A percentile compares a stretch with the other conserved stretches of the same genome.
These are phyloP conservation scores for Corella eumyota DNA, from an alignment of 23 tunicate genomes.

Conservation along the genomic window DNA sequence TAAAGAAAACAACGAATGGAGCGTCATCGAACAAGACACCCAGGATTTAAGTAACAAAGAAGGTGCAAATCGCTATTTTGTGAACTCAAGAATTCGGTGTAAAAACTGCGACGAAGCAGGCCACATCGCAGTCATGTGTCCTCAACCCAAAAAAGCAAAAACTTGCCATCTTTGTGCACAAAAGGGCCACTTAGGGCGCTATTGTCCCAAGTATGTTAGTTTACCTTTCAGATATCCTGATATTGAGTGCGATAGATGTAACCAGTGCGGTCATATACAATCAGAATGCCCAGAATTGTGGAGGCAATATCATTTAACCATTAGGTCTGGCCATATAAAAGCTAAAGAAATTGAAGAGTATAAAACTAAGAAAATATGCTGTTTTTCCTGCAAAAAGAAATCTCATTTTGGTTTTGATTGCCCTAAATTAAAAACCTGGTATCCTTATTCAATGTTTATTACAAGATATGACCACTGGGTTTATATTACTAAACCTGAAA, in stretches of 20 bases:
- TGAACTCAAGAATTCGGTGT: no score
- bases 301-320: slow-evolving; percentile 36
- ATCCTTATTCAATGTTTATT: no score
- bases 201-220: background rate
- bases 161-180: slow-evolving; percentile 23
- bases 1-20: background rate
- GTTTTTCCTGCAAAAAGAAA: no score
- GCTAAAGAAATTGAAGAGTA: no score
- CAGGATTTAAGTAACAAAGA: background rate
- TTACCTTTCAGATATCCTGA: background rate
- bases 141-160: slow-evolving; percentile 3
- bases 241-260: slow-evolving; percentile 1
- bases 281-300: slow-evolving; percentile 26
- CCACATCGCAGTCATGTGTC: slow-evolving; percentile 9
- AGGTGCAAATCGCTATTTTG: background rate
- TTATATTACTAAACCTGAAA: no score
- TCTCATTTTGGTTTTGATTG: no score
- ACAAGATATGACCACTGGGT: no score
- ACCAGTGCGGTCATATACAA: slow-evolving; percentile 5
- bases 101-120: slow-evolving; percentile 16
- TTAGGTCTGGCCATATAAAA: slow-evolving; percentile 24
- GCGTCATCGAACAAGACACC: background rate
- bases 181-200: background rate
- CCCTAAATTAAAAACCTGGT: no score
- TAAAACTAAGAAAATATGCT: no score